These are phyloP conservation scores for Heterodera schachtii DNA, from an alignment of 1,140 invertebrate species.

Conservation along the genomic window DNA sequence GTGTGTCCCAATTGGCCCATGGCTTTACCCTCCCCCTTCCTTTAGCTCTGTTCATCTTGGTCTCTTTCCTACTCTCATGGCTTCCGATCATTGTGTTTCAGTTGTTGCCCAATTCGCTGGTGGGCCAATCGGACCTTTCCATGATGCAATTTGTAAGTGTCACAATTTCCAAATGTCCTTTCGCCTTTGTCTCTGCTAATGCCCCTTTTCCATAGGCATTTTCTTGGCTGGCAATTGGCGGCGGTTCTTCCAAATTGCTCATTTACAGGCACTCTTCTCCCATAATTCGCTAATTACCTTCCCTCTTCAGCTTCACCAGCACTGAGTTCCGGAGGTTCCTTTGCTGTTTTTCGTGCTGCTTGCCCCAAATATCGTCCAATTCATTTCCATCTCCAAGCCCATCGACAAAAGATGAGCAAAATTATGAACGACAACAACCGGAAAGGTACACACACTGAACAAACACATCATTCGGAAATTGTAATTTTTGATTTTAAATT, in stretches of 20 bases:
- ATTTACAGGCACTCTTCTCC: conserved; percentile 20
- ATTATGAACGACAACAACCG: neutral
- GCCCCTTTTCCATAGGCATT: conserved; percentile 17
- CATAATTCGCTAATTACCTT: neutral
- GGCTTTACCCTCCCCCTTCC: neutral
- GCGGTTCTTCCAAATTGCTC: conserved; percentile 31
- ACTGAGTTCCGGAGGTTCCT: conserved; percentile 22
- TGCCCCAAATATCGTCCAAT: neutral
- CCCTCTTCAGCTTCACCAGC: conserved; percentile 19
- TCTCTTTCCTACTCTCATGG: conserved; percentile 30
- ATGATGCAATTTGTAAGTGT: conserved; percentile 25
- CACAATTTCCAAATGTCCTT: neutral
- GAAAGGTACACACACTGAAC: neutral
- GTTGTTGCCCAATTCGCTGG: conserved; percentile 15
- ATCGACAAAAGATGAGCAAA: neutral
- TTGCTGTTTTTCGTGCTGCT: conserved; percentile 1
- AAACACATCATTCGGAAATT: neutral
- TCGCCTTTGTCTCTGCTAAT: neutral
- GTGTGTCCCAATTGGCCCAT: neutral
- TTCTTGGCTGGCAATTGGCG: conserved; percentile 27
- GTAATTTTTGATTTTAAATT: too few relatives aligned
- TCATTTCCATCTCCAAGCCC: neutral
- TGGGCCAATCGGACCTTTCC: conserved; percentile 5
- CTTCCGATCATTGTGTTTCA: conserved; percentile 23
- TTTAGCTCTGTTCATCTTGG: conserved; percentile 22